Evolutionary conservation across 64 coral and sea anemone genomes (phyloP).

Genomic region (Platygyra sinensis): DNA sequence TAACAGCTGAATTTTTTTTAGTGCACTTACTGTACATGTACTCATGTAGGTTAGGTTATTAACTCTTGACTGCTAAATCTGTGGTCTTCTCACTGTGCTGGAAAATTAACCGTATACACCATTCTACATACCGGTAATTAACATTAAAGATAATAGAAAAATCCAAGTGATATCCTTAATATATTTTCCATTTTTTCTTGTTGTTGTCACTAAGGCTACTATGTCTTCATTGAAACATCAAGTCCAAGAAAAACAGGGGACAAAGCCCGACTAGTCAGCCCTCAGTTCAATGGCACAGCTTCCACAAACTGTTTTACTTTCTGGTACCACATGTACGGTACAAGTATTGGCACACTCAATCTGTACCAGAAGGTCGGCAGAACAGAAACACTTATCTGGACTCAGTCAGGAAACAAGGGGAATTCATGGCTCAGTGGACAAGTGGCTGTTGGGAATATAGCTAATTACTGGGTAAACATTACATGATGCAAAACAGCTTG

Average conservation of each 20-base stretch:
- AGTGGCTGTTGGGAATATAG: conserved; percentile 73
- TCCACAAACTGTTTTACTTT: conserved; percentile 82
- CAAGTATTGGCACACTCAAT: conserved; percentile 73
- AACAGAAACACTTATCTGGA: conserved; percentile 80
- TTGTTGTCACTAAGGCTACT: conserved; percentile 62
- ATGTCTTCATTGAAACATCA: conserved; percentile 91
- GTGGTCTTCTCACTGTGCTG: too few relatives aligned
- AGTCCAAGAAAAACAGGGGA: conserved; percentile 54
- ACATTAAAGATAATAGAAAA: too few relatives aligned
- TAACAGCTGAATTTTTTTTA: too few relatives aligned
- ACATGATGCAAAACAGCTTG: not conserved
- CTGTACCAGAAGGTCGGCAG: conserved; percentile 71
- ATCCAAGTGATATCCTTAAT: too few relatives aligned
- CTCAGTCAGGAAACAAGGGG: conserved; percentile 74
- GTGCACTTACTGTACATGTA: too few relatives aligned
- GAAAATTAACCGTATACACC: too few relatives aligned
- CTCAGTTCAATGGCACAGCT: conserved; percentile 63
- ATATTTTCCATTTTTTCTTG: not conserved
- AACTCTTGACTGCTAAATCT: too few relatives aligned
- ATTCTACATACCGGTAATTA: too few relatives aligned
- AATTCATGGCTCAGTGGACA: conserved; percentile 90
- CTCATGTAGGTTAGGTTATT: too few relatives aligned
- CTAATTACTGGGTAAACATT: conserved; percentile 61
- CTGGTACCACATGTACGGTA: conserved; percentile 99
- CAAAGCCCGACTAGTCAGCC: conserved; percentile 79